Base-by-base conservation (phyloP, 1,140 invertebrate genomes). In the Drosophila eugracilis region DNA sequence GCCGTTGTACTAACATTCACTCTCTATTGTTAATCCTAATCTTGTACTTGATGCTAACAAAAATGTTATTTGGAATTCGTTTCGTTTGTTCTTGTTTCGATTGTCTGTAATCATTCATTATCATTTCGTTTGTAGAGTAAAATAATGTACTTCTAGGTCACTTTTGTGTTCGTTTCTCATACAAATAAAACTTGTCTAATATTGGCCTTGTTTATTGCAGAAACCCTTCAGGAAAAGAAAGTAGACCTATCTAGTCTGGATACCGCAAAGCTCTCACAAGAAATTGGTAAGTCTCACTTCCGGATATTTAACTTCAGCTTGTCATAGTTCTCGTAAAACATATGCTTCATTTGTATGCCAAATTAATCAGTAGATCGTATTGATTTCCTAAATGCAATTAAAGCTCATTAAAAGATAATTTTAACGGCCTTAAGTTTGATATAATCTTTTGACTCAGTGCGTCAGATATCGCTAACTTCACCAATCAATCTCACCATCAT, bases 361-460 rank as follows among this genome's bases (percentile, higher is more conserved):
- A 48, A 42, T 12, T 58, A 26, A 30, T 58, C 19, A 48, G 26
- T 75, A n/a, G 60, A 41, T 62, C 9, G 69, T 75, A 59, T 88
- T 81, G n/a, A 58, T 78, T 63, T 44, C 32, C 12, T 14, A 69
- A 88, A 88, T 88, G 83, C 83, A 88, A 88, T 88, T 88, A 88
- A 76, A 88, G 83, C 84, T 83, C 79, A 78, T 78, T 76, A 69
- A 59, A 60, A 63, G 63, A 9, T 48, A 77, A 78, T 47, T 41
- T 39, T 15, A 45, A 32, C 37, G 15, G 48, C 12, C 14, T 54
- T 58, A 19, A 9, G 32, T 54, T 58, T 54, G 6, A 36, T 24
- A 53, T 12, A 36, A 54, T 14, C 48, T 58, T n/a, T 21, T 14
- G 52, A 47, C 26, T 42, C 15, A 59, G 15, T 69, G 48, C 41